These are phyloP conservation scores for Spodoptera litura DNA, from an alignment of 1,140 invertebrate genomes.

Conservation along the genomic window DNA sequence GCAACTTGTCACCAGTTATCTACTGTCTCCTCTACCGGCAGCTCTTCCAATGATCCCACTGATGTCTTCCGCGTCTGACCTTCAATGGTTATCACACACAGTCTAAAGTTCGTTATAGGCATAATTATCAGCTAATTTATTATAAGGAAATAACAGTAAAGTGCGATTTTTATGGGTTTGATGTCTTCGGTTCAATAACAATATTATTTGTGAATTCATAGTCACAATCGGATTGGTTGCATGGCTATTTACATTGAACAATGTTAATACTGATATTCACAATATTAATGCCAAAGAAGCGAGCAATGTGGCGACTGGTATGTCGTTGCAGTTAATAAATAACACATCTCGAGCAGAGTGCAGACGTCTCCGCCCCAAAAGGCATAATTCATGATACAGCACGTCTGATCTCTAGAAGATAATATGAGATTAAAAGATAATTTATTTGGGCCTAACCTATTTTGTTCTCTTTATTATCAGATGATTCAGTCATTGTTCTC, in stretches of 20 bases:
- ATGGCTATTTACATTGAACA: not conserved
- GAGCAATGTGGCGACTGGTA: not conserved
- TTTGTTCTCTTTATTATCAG: not conserved
- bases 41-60: not conserved
- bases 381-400: slow-evolving; percentile 15
- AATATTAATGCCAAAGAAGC: not conserved
- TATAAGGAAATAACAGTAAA: not conserved
- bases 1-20: not conserved
- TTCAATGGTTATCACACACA: slow-evolving; percentile 13
- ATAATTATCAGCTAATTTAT: slow-evolving; percentile 10
- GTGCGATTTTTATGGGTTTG: not conserved
- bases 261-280: not conserved
- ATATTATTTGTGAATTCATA: no score
- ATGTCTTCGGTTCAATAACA: not conserved
- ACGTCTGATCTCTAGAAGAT: not conserved
- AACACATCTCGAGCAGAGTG: not conserved
- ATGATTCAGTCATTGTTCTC: slow-evolving; percentile 2
- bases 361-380: not conserved
- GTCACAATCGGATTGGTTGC: no score
- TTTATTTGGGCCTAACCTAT: not conserved
- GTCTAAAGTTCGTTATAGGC: slow-evolving; percentile 15
- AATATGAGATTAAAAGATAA: not conserved
- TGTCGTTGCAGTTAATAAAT: slow-evolving; percentile 15
- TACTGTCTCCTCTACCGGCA: not conserved
- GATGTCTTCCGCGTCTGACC: not conserved